A percentile compares a stretch with the other conserved stretches of the same genome.
Evolutionary conservation across 2,888 invertebrate genomes (phyloP).

Genomic region (Ornithoptera alexandrae): DNA sequence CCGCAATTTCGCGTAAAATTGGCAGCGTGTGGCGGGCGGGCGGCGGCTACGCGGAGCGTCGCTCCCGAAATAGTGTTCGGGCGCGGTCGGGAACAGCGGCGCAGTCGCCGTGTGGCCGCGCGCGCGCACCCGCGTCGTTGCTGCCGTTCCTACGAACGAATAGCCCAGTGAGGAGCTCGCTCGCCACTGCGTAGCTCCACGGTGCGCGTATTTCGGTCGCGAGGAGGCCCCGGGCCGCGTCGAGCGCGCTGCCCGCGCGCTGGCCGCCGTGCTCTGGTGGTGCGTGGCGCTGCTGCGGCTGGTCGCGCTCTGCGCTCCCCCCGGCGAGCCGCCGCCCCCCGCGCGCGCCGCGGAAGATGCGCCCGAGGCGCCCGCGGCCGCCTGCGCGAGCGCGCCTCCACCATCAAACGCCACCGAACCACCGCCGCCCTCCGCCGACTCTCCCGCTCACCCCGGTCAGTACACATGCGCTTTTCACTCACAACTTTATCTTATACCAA

Average conservation of each 20-base stretch:
- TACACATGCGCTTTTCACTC: constrained; percentile 38
- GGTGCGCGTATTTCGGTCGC: constrained; percentile 77
- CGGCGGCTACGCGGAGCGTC: constrained; percentile 73
- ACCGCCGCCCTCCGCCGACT: constrained; percentile 52
- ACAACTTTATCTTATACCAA: not conserved
- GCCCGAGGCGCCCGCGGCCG: constrained; percentile 64
- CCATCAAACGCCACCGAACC: constrained; percentile 64
- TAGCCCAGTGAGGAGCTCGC: constrained; percentile 38
- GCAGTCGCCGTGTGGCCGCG: constrained; percentile 78
- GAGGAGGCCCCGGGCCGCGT: constrained; percentile 73
- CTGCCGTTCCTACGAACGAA: constrained; percentile 56
- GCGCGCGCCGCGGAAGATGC: constrained; percentile 72
- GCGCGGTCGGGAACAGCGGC: constrained; percentile 75
- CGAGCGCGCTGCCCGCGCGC: constrained; percentile 76
- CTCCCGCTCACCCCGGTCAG: constrained; percentile 67
- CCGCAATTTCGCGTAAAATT: constrained; percentile 80
- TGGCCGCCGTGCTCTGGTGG: constrained; percentile 79
- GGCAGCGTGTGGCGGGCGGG: constrained; percentile 77
- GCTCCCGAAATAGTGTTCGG: constrained; percentile 80
- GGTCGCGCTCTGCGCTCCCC: constrained; percentile 75
- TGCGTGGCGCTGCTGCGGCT: constrained; percentile 79
- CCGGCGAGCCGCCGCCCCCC: constrained; percentile 64
- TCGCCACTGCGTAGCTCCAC: constrained; percentile 56
- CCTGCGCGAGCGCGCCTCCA: constrained; percentile 72
- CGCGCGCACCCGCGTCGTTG: constrained; percentile 76